phyloP scores from a whole-genome alignment of 2,888 invertebrate genomes.

The Xestia rhomboidea region DNA sequence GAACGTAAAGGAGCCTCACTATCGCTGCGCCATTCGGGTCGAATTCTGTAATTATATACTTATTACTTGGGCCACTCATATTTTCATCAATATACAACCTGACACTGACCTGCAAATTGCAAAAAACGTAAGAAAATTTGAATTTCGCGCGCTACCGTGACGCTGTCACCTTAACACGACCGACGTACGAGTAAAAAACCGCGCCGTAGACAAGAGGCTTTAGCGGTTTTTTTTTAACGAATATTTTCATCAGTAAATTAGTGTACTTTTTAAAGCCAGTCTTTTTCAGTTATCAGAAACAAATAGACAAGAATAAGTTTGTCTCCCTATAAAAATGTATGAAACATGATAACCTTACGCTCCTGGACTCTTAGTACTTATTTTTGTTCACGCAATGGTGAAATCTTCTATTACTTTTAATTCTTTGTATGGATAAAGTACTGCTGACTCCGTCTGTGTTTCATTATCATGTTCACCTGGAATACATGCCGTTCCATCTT shows the following conservation, averaged over 20 bases:
- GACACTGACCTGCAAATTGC: no score
- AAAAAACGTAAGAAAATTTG: no score
- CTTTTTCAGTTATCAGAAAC: slow-evolving; percentile 18
- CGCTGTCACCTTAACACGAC: no score
- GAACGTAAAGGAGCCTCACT: no score
- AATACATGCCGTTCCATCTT: slow-evolving; percentile 72
- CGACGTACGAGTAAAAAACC: not conserved
- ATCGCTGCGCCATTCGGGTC: no score
- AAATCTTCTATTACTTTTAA: slow-evolving; percentile 83
- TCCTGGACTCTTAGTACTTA: not conserved
- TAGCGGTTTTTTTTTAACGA: no score
- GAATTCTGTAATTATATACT: no score
- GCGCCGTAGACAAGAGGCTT: not conserved
- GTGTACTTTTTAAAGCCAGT: slow-evolving; percentile 34
- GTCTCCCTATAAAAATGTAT: slow-evolving; percentile 2
- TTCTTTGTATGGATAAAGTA: slow-evolving; percentile 80
- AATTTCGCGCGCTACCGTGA: no score
- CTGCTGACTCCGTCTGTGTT: slow-evolving; percentile 76
- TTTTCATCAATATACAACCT: no score
- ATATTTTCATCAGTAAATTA: slow-evolving; percentile 1
- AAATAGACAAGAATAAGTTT: slow-evolving; percentile 5
- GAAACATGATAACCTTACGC: slow-evolving; percentile 38
- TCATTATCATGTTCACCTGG: slow-evolving; percentile 80
- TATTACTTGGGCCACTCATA: no score
- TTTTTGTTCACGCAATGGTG: slow-evolving; percentile 66